These are phyloP conservation scores for Acanthis flammea DNA, from an alignment of 2,797 vertebrate species.

Conservation along the genomic window DNA sequence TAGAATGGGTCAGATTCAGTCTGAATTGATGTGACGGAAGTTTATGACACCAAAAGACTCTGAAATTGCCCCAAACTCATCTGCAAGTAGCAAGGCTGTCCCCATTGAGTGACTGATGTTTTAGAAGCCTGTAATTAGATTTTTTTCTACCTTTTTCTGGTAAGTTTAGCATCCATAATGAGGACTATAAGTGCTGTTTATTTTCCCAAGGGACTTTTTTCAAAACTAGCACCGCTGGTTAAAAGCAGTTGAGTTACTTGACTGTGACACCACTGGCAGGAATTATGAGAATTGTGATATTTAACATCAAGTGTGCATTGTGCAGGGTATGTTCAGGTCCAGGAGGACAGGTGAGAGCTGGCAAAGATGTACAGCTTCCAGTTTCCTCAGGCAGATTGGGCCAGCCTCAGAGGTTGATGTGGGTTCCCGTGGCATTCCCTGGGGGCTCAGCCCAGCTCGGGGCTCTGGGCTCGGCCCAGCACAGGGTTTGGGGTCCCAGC, in stretches of 20 bases:
- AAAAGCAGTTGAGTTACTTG: slow-evolving; percentile 4
- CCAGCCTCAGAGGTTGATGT: background rate
- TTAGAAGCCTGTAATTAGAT: background rate
- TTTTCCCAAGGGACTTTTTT: slow-evolving; percentile 40
- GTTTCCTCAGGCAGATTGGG: background rate
- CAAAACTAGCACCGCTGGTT: background rate
- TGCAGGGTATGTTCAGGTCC: background rate
- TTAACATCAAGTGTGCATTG: background rate
- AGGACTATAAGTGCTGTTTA: slow-evolving; percentile 16
- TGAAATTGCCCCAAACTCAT: background rate
- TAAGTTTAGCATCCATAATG: background rate
- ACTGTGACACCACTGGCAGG: background rate
- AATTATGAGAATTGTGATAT: background rate
- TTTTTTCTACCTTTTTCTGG: background rate
- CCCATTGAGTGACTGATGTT: no score
- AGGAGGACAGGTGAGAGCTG: background rate
- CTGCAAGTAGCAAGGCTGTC: background rate
- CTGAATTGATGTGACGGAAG: background rate
- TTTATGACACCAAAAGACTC: background rate
- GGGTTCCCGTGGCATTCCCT: fast-evolving
- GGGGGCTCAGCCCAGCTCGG: no score
- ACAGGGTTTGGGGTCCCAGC: no score
- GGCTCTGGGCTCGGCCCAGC: no score
- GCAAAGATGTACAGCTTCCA: background rate
- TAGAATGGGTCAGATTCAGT: background rate